These are phyloP conservation scores for Malurus elegans DNA, from an alignment of 2,113 vertebrate genomes.

Conservation along the genomic window DNA sequence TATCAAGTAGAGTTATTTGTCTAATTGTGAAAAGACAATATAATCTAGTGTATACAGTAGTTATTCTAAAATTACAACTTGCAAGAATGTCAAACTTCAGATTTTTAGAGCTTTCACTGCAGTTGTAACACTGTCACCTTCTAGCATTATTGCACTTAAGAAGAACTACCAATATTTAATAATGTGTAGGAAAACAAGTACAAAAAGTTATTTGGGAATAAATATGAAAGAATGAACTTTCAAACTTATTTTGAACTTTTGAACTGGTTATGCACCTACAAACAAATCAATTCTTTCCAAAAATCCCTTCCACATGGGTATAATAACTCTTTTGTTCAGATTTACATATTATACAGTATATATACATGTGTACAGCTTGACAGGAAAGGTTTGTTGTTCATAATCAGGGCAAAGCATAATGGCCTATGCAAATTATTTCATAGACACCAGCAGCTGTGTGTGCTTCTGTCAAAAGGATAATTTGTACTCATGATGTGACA, in stretches of 20 bases:
- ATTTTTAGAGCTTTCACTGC: background rate
- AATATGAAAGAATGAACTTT: background rate
- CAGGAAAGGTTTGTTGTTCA: background rate
- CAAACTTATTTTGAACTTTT: background rate
- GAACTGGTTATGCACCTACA: background rate
- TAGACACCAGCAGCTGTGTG: background rate
- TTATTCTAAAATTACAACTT: background rate
- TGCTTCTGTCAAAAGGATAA: background rate
- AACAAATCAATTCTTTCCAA: background rate
- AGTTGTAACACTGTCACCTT: background rate
- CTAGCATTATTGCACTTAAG: background rate
- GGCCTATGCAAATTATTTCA: background rate
- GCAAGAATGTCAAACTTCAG: background rate
- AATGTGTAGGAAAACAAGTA: background rate
- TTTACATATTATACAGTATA: background rate
- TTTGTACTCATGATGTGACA: background rate
- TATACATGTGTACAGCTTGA: background rate
- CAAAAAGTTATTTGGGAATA: background rate
- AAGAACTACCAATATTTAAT: background rate
- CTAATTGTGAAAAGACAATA: background rate
- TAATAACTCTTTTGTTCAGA: background rate
- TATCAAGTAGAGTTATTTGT: background rate
- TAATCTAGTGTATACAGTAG: background rate
- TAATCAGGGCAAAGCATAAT: background rate
- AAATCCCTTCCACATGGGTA: background rate